These are phyloP conservation scores for Peromyscus californicus DNA, from an alignment of 2,113 vertebrate genomes.

Conservation along the genomic window DNA sequence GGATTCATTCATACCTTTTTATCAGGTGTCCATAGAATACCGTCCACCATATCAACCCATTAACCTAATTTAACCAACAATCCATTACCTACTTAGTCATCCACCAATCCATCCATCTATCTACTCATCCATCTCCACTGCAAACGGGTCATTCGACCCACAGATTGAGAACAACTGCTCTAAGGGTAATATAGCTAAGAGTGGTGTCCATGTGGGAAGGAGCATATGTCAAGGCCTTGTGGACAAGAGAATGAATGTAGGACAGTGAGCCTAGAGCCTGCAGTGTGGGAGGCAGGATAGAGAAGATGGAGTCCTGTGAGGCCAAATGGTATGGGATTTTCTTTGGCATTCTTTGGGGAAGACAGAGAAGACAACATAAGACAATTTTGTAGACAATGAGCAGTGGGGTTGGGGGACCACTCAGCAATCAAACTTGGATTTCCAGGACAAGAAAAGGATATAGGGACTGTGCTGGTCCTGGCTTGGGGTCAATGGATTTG, in stretches of 20 bases:
- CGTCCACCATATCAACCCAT: not conserved
- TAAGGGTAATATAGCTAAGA: not conserved
- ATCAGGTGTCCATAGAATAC: not conserved
- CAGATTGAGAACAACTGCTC: not conserved
- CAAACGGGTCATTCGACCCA: not conserved
- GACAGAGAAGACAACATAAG: not conserved
- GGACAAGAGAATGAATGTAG: not conserved
- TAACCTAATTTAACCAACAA: not conserved
- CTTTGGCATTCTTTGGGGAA: not conserved
- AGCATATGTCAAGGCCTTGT: not conserved
- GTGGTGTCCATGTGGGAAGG: not conserved
- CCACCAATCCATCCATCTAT: not conserved
- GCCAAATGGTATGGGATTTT: not conserved
- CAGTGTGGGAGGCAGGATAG: not conserved
- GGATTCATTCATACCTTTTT: not conserved
- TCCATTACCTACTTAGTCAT: not conserved
- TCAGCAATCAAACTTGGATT: not conserved
- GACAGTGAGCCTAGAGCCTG: not conserved
- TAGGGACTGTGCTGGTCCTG: too few relatives aligned
- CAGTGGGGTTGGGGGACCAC: too few relatives aligned
- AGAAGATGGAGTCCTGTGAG: not conserved
- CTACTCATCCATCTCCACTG: not conserved
- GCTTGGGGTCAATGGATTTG: not conserved
- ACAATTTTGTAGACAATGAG: not conserved
- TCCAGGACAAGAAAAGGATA: not conserved